These are phyloP conservation scores for Smittia sp. DNA, from an alignment of 2,888 invertebrate species.

Conservation along the genomic window DNA sequence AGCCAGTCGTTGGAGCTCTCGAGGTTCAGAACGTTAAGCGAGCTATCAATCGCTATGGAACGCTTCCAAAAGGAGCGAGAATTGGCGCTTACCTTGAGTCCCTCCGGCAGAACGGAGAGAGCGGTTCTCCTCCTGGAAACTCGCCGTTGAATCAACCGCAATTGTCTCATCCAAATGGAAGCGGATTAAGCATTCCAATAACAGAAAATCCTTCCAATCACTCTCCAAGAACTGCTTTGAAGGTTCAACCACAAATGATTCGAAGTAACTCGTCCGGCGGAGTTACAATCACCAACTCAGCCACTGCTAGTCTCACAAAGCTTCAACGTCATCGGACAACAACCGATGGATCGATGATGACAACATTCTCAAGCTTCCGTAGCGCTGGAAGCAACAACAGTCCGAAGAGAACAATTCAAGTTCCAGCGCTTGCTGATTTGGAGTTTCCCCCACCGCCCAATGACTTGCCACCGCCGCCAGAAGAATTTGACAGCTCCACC, in stretches of 20 bases:
- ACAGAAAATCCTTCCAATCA: conserved; percentile 48
- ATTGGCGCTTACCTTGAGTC: conserved; percentile 96
- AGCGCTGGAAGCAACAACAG: conserved; percentile 61
- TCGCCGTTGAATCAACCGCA: conserved; percentile 46
- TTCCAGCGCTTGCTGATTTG: conserved; percentile 72
- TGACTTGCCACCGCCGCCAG: conserved; percentile 74
- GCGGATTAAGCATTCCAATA: conserved; percentile 44
- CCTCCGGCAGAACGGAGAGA: conserved; percentile 66
- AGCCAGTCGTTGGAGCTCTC: conserved; percentile 83
- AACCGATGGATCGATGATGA: conserved; percentile 55
- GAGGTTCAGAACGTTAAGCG: conserved; percentile 95
- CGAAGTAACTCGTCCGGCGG: conserved; percentile 86
- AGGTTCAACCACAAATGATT: conserved; percentile 79
- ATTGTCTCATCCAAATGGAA: conserved; percentile 43
- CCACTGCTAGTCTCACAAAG: conserved; percentile 59
- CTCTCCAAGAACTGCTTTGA: conserved; percentile 64
- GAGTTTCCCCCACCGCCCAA: conserved; percentile 86
- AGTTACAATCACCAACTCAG: conserved; percentile 65
- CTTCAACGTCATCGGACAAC: conserved; percentile 58
- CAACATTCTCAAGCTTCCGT: conserved; percentile 56
- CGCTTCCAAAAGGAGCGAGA: conserved; percentile 92
- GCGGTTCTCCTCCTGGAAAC: conserved; percentile 44
- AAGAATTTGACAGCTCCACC: conserved; percentile 45
- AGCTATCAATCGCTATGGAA: conserved; percentile 93
- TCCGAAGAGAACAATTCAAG: conserved; percentile 66